Percentiles rank a stretch among this genome's conserved stretches.
phyloP scores from a whole-genome alignment of 2,888 invertebrate species.

The Sesamia inferens region DNA sequence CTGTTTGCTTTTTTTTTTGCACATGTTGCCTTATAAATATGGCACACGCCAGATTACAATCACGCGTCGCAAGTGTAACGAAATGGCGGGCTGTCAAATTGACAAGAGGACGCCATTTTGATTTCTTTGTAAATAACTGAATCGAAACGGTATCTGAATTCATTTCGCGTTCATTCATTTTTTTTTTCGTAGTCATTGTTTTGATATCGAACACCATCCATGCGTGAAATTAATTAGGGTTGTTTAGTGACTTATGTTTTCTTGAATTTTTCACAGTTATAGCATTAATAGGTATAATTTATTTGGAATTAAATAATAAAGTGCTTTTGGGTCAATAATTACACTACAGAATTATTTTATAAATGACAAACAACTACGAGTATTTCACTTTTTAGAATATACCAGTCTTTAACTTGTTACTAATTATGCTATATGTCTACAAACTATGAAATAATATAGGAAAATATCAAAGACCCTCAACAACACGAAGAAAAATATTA shows the following conservation, averaged over 20 bases:
- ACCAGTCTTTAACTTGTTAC: background rate
- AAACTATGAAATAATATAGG: background rate
- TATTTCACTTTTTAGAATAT: background rate
- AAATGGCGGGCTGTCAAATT: constrained; percentile 61
- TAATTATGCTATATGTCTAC: constrained; percentile 1
- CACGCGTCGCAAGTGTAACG: constrained; percentile 44
- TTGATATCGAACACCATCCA: constrained; percentile 4
- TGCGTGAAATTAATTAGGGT: constrained; percentile 8
- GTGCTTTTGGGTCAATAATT: background rate
- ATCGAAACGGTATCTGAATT: constrained; percentile 28
- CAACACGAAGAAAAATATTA: constrained; percentile 2
- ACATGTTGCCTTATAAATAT: constrained; percentile 26
- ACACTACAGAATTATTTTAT: background rate
- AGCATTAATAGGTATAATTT: background rate
- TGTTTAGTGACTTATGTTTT: background rate
- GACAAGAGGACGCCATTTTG: constrained; percentile 59
- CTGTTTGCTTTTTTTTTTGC: constrained; percentile 2
- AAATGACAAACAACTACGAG: too few species aligned
- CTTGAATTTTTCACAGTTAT: background rate
- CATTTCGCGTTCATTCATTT: constrained; percentile 22
- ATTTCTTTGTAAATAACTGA: constrained; percentile 31
- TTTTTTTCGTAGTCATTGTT: constrained; percentile 22
- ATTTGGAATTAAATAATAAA: background rate
- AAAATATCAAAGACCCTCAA: background rate
- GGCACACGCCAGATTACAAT: constrained; percentile 55